Conservation (phyloP, 1,140 invertebrate genomes). For the Drosophila bocqueti region DNA sequence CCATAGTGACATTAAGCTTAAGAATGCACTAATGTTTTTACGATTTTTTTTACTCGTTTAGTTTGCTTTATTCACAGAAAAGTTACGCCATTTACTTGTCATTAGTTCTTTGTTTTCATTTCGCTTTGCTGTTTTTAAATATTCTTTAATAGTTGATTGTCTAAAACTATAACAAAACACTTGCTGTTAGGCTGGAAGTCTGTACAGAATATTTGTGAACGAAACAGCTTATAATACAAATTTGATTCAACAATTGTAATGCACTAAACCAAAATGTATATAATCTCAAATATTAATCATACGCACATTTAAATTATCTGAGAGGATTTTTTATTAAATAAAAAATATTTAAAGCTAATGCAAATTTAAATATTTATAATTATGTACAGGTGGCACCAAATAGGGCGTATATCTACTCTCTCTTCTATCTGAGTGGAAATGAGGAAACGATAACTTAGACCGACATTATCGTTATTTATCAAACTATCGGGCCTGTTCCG, state of each 20-base stretch:
- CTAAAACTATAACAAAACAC: conserved; percentile 80
- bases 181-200: conserved; percentile 69
- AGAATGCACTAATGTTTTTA: conserved; percentile 52
- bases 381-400: conserved; percentile 47
- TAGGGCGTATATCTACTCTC: conserved; percentile 1
- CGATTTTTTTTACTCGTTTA: conserved; percentile 47
- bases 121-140: conserved; percentile 49
- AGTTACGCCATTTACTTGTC: conserved; percentile 83
- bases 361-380: conserved; percentile 14
- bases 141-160: conserved; percentile 73
- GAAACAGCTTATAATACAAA: conserved; percentile 24
- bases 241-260: conserved; percentile 20
- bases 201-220: conserved; percentile 33
- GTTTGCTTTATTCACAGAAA: conserved; percentile 79
- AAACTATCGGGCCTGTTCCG: conserved; percentile 8
- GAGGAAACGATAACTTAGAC: conserved; percentile 12
- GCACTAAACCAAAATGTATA: conserved; percentile 24
- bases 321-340: conserved; percentile 17
- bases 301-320: conserved; percentile 20
- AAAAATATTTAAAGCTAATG: conserved; percentile 29
- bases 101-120: conserved; percentile 59
- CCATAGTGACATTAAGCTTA: conserved; percentile 59
- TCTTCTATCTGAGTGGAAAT: not conserved
- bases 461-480: conserved; percentile 11
- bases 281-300: conserved; percentile 7